Base-by-base conservation (phyloP, 2,113 vertebrate species). In the Anolis sagrei region DNA sequence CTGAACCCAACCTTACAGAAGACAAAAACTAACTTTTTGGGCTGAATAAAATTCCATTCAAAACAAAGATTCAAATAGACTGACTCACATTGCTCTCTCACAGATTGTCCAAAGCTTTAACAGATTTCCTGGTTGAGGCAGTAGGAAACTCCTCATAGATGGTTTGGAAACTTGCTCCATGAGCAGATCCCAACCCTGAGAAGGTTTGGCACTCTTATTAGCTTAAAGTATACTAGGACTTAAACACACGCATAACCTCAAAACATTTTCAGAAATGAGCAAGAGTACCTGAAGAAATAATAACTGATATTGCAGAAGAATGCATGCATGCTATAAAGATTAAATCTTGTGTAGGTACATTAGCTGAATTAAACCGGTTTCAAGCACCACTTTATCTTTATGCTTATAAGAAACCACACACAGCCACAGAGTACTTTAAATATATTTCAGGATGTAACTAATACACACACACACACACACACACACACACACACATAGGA, bases 391-490 rank as follows among this genome's bases (percentile, higher is more conserved):
- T 66, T 64, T 89, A 66, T 87, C n/a, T 80, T 29, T 34, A 1
- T 72, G 14, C 39, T 85, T 81, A 36, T 64, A 89, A 91, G 76
- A 64, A 73, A 4, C 84, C 5, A 69, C 62, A 44, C 86, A 36
- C 51, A 14, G 32, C 70, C 18, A n/a, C 49, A 85, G 4, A 72
- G 13, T 25, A 78, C 58, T 39, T 84, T 69, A 11, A 85, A 91
- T 90, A 27, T 79, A 64, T 80, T 88, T 88, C 75, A 90, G 36
- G 51, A 85, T 66, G 36, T 84, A 87, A 36, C n/a, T 80, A 64
- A 64, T 4, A 62, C 7, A 62, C 7, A 62, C 14, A 64, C 14
- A 64, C 14, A 64, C 62, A 64, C 18, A 64, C 62, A 64, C 62
- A 64, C 58, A 61, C 58, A 61, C 62, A 64, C 62, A 64, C 62